Evolutionary conservation across 2,888 invertebrate genomes (phyloP).

Genomic region (Loripinus fragilis): DNA sequence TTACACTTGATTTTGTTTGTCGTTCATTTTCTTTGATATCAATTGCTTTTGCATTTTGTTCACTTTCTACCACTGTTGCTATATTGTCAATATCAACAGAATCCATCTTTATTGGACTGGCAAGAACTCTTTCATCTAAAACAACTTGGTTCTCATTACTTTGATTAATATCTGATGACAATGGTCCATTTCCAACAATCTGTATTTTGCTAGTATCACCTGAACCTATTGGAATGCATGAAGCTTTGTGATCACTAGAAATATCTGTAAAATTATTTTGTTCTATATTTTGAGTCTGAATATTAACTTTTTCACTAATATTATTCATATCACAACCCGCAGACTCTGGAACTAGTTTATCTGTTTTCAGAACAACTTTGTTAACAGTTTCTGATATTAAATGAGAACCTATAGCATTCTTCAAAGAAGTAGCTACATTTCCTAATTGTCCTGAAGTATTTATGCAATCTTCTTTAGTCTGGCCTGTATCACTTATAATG

Average conservation of each 20-base stretch:
- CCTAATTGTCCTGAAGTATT: no score
- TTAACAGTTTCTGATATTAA: neutral
- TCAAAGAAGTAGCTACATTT: no score
- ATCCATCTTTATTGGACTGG: neutral
- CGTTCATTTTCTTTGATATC: neutral
- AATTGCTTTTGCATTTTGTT: neutral
- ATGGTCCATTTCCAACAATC: neutral
- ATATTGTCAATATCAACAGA: neutral
- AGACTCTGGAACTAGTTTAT: neutral
- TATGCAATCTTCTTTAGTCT: no score
- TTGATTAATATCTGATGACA: neutral
- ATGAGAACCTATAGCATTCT: neutral
- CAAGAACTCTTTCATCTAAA: neutral
- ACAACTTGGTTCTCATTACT: neutral
- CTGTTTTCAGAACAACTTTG: neutral
- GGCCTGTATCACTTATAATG: no score
- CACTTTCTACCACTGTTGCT: neutral
- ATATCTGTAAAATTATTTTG: neutral
- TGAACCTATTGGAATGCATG: neutral
- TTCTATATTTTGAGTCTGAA: neutral
- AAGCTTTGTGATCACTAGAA: neutral
- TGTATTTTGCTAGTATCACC: neutral
- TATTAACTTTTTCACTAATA: neutral
- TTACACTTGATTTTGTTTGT: neutral
- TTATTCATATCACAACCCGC: neutral